Conservation (phyloP, 2,113 vertebrate species). For the Megaceryle torquata region DNA sequence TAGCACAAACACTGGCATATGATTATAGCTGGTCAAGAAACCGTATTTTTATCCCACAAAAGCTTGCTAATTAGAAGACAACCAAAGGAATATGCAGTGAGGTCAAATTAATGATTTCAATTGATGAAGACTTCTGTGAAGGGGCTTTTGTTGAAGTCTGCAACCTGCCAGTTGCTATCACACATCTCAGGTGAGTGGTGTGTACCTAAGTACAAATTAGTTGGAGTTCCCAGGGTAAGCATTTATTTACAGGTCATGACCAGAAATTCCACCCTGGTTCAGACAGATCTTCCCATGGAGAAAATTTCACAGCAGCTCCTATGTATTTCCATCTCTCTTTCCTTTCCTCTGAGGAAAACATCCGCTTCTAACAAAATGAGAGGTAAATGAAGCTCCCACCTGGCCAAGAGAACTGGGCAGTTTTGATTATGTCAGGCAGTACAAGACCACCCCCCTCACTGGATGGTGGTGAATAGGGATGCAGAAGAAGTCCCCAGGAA, state of each 20-base stretch:
- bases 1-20: not conserved
- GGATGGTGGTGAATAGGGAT: not conserved
- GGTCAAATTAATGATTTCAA: not conserved
- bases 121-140: not conserved
- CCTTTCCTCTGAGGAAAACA: slow-evolving; percentile 6
- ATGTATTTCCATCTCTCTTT: not conserved
- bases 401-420: not conserved
- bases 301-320: not conserved
- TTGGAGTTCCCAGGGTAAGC: not conserved
- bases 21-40: not conserved
- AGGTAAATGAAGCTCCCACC: not conserved
- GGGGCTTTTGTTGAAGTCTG: not conserved
- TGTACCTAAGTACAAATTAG: not conserved
- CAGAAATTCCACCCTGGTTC: not conserved
- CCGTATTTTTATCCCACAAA: not conserved
- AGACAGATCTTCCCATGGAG: not conserved
- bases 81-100: not conserved
- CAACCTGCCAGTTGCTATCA: not conserved
- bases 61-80: not conserved
- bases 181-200: not conserved
- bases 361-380: not conserved
- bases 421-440: not conserved
- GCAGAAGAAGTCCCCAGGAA: not conserved
- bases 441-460: fast-evolving
- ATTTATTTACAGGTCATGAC: not conserved